Evolutionary conservation across 1,140 invertebrate species (phyloP), one percentile per base, ranked within the genome.

Genomic region (Nebria ingens): DNA sequence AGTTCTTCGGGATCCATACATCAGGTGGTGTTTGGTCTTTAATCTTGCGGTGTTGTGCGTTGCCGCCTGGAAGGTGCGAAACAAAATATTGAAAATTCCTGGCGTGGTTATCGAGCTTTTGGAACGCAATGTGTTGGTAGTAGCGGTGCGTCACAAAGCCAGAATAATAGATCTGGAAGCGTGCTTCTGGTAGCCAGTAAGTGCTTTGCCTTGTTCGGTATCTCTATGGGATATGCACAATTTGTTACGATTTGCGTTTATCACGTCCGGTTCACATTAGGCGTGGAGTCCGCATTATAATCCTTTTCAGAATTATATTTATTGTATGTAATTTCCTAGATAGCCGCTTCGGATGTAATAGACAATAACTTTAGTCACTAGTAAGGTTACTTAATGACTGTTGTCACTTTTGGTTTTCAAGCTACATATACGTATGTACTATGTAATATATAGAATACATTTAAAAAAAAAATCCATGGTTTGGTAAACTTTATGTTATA

Each of bases 241-340:
- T 45, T 45, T 45, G 40, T 45, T 45, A 45, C 40, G 40, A 45
- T 45, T 45, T 45, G 17, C 40, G 17, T 17, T 45, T 45, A 45
- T 12, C 40, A 12, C 40, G 15, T 11, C 9, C 40, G n/a, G n/a
- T n/a, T n/a, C 40, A 4, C 9, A 17, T 4, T 17, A 17, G 3
- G 40, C 17, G 17, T 45, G 40, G 9, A 45, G 4, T 11, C 9
- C 17, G 6, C 6, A 17, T 45, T 12, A 11, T 45, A 45, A 4
- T 45, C 17, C 3, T 45, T 9, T 45, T 45, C 15, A 11, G 40
- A 45, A 45, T 4, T 45, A 17, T 45, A 4, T 6, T 45, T 45
- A 45, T 45, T 17, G 40, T 45, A 3, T 45, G 40, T 45, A 45
- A 45, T 45, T 45, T 45, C n/a, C n/a, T n/a, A n/a, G n/a, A n/a